These are phyloP conservation scores for Cybosia mesomella DNA, from an alignment of 2,888 invertebrate genomes.

Conservation along the genomic window DNA sequence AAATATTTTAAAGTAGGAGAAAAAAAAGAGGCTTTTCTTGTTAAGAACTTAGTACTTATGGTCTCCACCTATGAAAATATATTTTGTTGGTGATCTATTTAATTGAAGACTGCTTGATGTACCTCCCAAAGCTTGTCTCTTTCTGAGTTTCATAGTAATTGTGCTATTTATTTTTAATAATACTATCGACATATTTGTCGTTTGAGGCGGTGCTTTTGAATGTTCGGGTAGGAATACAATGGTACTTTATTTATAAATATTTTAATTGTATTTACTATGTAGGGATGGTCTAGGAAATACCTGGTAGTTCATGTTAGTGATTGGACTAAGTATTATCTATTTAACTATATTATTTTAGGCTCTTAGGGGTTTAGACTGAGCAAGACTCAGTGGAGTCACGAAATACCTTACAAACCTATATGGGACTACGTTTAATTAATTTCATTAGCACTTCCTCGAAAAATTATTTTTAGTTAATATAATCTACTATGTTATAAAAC, in stretches of 20 bases:
- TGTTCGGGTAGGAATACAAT: constrained; percentile 9
- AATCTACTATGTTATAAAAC: constrained; percentile 24
- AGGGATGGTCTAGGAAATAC: constrained; percentile 5
- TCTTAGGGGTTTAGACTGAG: constrained; percentile 12
- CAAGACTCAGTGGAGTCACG: constrained; percentile 18
- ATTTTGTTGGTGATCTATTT: constrained; percentile 18
- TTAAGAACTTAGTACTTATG: background rate
- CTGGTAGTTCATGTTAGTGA: constrained; percentile 6
- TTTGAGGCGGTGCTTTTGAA: constrained; percentile 81
- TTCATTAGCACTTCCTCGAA: constrained; percentile 82
- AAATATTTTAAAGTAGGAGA: background rate
- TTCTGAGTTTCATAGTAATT: constrained; percentile 50
- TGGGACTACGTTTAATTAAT: constrained; percentile 20
- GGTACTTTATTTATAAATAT: constrained; percentile 9
- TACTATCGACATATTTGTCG: constrained; percentile 45
- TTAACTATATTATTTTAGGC: constrained; percentile 11
- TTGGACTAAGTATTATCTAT: constrained; percentile 21
- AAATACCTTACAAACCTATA: constrained; percentile 23
- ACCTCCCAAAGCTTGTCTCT: constrained; percentile 59
- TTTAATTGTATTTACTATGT: background rate
- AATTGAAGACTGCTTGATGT: constrained; percentile 53
- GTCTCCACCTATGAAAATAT: background rate
- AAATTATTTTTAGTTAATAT: constrained; percentile 30
- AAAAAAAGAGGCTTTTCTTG: background rate
- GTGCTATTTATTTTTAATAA: constrained; percentile 62